Evolutionary conservation across 2,797 vertebrate genomes (phyloP).

Genomic region (Cottoperca gobio): DNA sequence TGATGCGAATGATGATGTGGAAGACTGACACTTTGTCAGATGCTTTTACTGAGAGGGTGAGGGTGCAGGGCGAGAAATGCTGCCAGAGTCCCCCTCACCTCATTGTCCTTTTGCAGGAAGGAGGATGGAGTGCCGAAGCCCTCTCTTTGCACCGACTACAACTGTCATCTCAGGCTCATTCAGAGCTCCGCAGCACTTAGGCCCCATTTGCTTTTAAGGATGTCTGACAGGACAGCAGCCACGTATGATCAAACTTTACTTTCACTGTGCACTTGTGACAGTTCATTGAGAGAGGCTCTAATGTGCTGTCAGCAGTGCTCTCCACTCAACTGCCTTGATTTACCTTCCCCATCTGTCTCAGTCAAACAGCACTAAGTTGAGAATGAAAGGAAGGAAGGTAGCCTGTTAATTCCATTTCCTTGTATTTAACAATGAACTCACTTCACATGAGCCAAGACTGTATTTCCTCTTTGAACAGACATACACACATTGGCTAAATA

Average conservation of each 20-base stretch:
- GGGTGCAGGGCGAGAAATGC: slow-evolving; percentile 66
- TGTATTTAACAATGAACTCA: slow-evolving; percentile 57
- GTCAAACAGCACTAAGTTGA: slow-evolving; percentile 76
- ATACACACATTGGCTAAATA: not conserved
- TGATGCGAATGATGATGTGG: slow-evolving; percentile 79
- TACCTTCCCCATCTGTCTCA: slow-evolving; percentile 86
- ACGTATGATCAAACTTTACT: slow-evolving; percentile 87
- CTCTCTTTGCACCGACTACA: slow-evolving; percentile 71
- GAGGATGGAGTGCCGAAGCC: slow-evolving; percentile 75
- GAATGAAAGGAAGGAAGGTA: slow-evolving; percentile 64
- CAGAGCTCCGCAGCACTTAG: slow-evolving; percentile 84
- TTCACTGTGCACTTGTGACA: slow-evolving; percentile 84
- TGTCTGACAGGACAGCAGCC: slow-evolving; percentile 87
- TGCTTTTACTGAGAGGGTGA: slow-evolving; percentile 73
- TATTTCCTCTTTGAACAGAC: slow-evolving; percentile 32
- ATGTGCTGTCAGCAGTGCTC: slow-evolving; percentile 86
- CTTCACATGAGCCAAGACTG: slow-evolving; percentile 37
- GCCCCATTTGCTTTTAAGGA: slow-evolving; percentile 88
- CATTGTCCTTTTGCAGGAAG: slow-evolving; percentile 79
- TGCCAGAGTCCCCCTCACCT: slow-evolving; percentile 75
- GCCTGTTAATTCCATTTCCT: slow-evolving; percentile 68
- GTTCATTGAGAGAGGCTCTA: slow-evolving; percentile 86
- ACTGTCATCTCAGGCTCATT: slow-evolving; percentile 83
- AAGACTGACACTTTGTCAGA: slow-evolving; percentile 84
- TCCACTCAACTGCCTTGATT: slow-evolving; percentile 86